Conservation (phyloP, 2,888 invertebrate species). For the Monoplex corrugatus region DNA sequence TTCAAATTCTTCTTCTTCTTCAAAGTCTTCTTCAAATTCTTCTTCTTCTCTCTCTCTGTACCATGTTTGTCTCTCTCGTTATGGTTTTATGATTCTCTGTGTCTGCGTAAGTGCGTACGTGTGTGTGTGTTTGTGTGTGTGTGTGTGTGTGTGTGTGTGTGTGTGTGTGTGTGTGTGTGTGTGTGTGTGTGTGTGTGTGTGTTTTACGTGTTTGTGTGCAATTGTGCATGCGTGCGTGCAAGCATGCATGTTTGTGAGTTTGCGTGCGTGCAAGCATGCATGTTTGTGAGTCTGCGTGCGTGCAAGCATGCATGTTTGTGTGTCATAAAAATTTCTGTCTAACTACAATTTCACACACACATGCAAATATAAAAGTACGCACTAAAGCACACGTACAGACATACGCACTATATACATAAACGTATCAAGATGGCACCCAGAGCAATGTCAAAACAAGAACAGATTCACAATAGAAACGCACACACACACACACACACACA, state of each 20-base stretch:
- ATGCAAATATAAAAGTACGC: too few relatives aligned
- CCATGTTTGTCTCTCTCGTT: neutral
- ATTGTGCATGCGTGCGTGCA: neutral
- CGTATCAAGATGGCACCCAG: too few relatives aligned
- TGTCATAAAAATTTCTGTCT: too few relatives aligned
- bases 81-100: neutral
- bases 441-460: too few relatives aligned
- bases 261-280: neutral
- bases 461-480: neutral
- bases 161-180: neutral
- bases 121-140: neutral
- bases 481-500: slow-evolving; percentile 1
- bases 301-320: too few relatives aligned
- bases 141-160: neutral
- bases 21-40: slow-evolving; percentile 40
- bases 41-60: neutral
- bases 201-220: neutral
- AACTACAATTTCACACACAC: too few relatives aligned
- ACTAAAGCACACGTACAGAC: too few relatives aligned
- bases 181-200: slow-evolving; percentile 4
- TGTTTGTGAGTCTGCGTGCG: too few relatives aligned
- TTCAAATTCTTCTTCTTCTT: slow-evolving; percentile 49
- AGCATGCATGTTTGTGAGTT: neutral
- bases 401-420: too few relatives aligned
- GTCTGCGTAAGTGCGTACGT: neutral